These are phyloP conservation scores for Acanthococcus lagerstroemiae DNA, from an alignment of 2,888 invertebrate genomes.

Conservation along the genomic window DNA sequence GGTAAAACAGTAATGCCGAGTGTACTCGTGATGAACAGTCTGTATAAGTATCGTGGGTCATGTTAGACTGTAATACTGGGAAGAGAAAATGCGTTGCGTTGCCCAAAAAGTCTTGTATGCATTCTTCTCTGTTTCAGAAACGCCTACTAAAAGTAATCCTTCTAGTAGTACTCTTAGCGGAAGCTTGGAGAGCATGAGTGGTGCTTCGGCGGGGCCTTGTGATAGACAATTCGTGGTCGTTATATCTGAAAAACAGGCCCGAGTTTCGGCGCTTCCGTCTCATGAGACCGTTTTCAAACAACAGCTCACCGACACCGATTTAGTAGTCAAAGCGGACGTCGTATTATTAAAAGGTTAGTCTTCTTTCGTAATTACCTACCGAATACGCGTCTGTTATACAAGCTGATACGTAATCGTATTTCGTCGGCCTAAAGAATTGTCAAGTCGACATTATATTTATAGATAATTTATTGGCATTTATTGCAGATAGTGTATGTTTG, in stretches of 20 bases:
- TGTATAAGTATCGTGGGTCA: too few species aligned
- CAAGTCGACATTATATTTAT: not conserved
- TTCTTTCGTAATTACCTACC: too few species aligned
- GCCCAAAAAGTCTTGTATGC: too few species aligned
- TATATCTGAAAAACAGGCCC: slow-evolving; percentile 88
- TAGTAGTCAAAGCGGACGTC: slow-evolving; percentile 88
- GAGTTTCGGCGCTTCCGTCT: slow-evolving; percentile 86
- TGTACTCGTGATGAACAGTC: too few species aligned
- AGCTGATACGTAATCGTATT: too few species aligned
- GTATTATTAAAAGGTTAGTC: slow-evolving; percentile 75
- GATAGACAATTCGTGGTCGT: slow-evolving; percentile 89
- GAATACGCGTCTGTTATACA: too few species aligned
- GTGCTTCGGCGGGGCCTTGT: slow-evolving; percentile 39
- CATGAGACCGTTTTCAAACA: slow-evolving; percentile 90
- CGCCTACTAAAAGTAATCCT: slow-evolving; percentile 58
- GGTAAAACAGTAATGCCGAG: too few species aligned
- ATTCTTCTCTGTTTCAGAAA: slow-evolving; percentile 42
- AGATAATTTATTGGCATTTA: not conserved
- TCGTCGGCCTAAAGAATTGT: slow-evolving; percentile 31
- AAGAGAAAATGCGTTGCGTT: too few species aligned
- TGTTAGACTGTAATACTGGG: too few species aligned
- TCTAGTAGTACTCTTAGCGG: slow-evolving; percentile 46
- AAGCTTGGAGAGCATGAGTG: slow-evolving; percentile 41
- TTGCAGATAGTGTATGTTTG: slow-evolving; percentile 85
- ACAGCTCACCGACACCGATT: slow-evolving; percentile 84